Base-by-base conservation (phyloP, 2,888 invertebrate species). In the Agrotis puta region DNA sequence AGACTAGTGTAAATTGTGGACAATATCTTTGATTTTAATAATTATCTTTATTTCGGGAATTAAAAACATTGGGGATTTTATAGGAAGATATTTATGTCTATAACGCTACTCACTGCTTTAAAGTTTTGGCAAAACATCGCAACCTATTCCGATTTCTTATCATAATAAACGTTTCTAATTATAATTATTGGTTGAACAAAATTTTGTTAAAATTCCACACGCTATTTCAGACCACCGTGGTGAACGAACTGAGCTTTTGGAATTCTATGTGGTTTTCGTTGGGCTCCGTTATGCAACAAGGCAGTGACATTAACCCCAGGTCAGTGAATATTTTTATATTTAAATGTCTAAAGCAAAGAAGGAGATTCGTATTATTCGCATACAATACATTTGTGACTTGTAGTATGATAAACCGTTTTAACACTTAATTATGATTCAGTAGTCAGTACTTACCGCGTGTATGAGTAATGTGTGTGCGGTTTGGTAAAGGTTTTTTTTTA, bases 281-380 rank as follows among this genome's bases (percentile, higher is more conserved):
- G 87, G 99, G 99, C 33, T 99, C 99, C 61, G 98, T 99, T 93
- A 99, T 99, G 99, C 99, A 99, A 94, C 99, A 99, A 94, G 99
- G 99, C 71, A 99, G 99, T 91, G 99, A 99, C 94, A 98, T 99
- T 87, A 98, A 99, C 75, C 99, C 99, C 53, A 98, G 99, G 98
- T 99, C 96, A 94, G 94, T 91, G 70, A 81, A 88, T 89, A 86
- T 86, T 87, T 89, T 85, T 84, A 86, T 87, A 84, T 85, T 82
- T 83, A 66, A 85, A 78, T 81, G 69, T 79, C 67, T 81, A 7
- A 71, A 62, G 22, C 53, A 47, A 47, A 79, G 83, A 33, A 11
- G 11, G 11, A 45, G 20, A 54, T 39, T 59, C 24, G 20, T 22
- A 61, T 27, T 39, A 39, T 22, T 64, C 16, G 48, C 14, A 54